Base-by-base conservation (phyloP, 2,113 vertebrate genomes). In the Xyliphius kryptos region DNA sequence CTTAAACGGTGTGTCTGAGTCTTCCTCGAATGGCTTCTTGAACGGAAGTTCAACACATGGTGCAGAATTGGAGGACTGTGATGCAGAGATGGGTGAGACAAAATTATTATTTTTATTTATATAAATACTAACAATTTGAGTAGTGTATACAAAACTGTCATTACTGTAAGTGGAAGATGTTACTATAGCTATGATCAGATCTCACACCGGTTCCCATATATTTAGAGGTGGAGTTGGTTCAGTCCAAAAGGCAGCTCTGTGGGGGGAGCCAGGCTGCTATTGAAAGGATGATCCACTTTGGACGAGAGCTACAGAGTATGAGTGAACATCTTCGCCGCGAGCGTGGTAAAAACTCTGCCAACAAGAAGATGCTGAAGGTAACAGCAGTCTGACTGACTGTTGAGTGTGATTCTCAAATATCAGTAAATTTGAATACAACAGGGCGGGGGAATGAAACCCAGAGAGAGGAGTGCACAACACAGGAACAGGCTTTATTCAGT, bases 321-420 rank as follows among this genome's bases (percentile, higher is more conserved):
- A 98, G 95, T 0, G 94, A 98, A 73, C 94, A 94, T n/a, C 87
- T 99, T 32, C 91, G 96, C 76, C 89, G 93, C 53, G 92, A 98
- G 74, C 93, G 93, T 58, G 95, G 96, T 80, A 98, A 97, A 86
- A 98, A 96, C 83, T 92, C 93, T 0, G 81, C 90, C 26, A 98
- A 97, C 79, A 99, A 97, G 85, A 97, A 95, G 79, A 99, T 98
- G 95, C 79, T 98, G 3, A 96, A 97, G 93, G 95, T 97, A 60
- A 9, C 7, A 22, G 6, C 1, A 6, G 26, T n/a, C n/a, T n/a
- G n/a, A n/a, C n/a, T n/a, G n/a, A n/a, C n/a, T n/a, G n/a, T n/a
- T n/a, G n/a, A n/a, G n/a, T n/a, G n/a, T n/a, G n/a, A n/a, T n/a
- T n/a, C n/a, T n/a, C n/a, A n/a, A n/a, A n/a, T n/a, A n/a, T n/a